These are phyloP conservation scores for Drosophila barbarae DNA, from an alignment of 2,888 invertebrate species.

Conservation along the genomic window DNA sequence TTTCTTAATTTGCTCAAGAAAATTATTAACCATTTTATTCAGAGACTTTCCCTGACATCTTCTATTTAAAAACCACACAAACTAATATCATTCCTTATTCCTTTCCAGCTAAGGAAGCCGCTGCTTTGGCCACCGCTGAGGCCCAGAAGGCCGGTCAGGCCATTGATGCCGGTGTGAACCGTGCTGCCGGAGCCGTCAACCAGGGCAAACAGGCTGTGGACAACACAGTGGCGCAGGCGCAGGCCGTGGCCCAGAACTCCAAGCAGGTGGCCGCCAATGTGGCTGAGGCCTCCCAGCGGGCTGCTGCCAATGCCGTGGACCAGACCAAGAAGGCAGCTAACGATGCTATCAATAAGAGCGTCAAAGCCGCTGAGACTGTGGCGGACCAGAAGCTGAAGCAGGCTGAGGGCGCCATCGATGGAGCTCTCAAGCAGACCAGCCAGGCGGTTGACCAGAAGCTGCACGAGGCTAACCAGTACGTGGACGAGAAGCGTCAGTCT, in stretches of 20 bases:
- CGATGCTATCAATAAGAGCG: slow-evolving; percentile 80
- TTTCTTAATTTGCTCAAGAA: too few species aligned
- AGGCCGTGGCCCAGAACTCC: slow-evolving; percentile 72
- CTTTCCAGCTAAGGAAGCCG: slow-evolving; percentile 78
- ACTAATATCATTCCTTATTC: not conserved
- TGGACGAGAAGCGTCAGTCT: slow-evolving; percentile 82
- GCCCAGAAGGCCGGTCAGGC: slow-evolving; percentile 78
- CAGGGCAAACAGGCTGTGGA: slow-evolving; percentile 74
- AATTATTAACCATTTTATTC: not conserved
- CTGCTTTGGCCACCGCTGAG: slow-evolving; percentile 76
- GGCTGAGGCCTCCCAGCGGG: slow-evolving; percentile 77
- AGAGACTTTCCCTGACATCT: not conserved
- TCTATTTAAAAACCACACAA: too few species aligned
- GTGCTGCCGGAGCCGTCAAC: slow-evolving; percentile 72
- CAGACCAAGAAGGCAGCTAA: slow-evolving; percentile 80
- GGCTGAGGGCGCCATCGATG: slow-evolving; percentile 81
- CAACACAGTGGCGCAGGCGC: slow-evolving; percentile 71
- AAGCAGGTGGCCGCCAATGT: slow-evolving; percentile 77
- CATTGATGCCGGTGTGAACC: slow-evolving; percentile 76
- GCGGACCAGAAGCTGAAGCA: slow-evolving; percentile 80
- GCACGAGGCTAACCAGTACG: slow-evolving; percentile 83
- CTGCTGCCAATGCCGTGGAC: slow-evolving; percentile 79
- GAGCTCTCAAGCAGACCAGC: slow-evolving; percentile 82
- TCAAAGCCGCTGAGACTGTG: slow-evolving; percentile 80
- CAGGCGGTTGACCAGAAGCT: slow-evolving; percentile 83